These are phyloP conservation scores for Trogon surrucura DNA, from an alignment of 2,113 vertebrate species.

Conservation along the genomic window DNA sequence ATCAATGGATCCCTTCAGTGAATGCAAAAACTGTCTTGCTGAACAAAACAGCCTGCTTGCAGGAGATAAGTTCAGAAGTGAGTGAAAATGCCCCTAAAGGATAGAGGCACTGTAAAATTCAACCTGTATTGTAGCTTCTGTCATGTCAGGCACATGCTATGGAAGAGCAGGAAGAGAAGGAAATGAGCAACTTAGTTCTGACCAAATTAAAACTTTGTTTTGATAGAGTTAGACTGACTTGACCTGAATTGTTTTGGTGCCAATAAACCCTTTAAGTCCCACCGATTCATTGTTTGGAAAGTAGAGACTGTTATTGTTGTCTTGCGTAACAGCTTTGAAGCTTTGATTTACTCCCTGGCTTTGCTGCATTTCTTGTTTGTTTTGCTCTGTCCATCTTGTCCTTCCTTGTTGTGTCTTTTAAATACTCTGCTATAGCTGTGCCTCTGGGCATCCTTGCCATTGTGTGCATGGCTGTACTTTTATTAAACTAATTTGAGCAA, in stretches of 20 bases:
- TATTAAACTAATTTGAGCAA: neutral
- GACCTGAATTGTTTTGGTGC: neutral
- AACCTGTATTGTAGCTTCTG: neutral
- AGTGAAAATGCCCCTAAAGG: neutral
- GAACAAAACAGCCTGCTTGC: neutral
- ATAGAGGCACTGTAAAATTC: neutral
- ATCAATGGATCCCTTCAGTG: neutral
- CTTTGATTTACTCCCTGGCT: neutral
- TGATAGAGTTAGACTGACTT: neutral
- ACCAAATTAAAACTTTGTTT: slow-evolving; percentile 28
- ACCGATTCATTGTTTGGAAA: slow-evolving; percentile 38
- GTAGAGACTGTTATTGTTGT: neutral
- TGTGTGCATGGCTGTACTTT: neutral
- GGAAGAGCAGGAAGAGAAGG: neutral
- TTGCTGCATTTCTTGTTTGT: neutral
- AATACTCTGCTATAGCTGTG: neutral
- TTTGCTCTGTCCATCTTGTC: neutral
- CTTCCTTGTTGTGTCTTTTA: neutral
- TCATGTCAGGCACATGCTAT: neutral
- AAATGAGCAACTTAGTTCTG: slow-evolving; percentile 1
- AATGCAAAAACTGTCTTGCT: neutral
- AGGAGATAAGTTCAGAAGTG: neutral
- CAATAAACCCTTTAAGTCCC: slow-evolving; percentile 4
- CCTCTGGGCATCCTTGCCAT: neutral
- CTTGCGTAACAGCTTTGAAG: slow-evolving; percentile 26